These are phyloP conservation scores for Catostylus mosaicus DNA, from an alignment of 30 jellyfish, hydroid and myxozoan genomes.

Conservation along the genomic window DNA sequence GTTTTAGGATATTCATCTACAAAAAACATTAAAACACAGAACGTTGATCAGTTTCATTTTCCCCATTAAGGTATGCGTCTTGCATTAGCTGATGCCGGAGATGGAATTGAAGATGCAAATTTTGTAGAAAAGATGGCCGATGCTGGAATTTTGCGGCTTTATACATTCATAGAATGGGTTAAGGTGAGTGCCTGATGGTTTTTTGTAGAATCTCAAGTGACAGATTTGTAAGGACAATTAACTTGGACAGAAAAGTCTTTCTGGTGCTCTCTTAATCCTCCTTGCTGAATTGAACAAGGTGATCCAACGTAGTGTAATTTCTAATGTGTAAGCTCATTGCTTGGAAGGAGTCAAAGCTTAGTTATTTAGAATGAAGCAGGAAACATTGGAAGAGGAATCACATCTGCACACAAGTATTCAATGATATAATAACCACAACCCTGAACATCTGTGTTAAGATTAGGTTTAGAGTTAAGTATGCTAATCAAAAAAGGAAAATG, in stretches of 20 bases:
- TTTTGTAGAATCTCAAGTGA: neutral
- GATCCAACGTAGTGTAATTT: no score
- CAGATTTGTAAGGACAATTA: neutral
- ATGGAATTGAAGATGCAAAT: conserved; percentile 98
- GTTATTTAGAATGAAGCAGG: neutral
- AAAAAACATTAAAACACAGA: neutral
- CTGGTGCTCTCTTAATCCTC: neutral
- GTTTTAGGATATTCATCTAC: no score
- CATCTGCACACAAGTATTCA: neutral
- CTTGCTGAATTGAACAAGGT: neutral
- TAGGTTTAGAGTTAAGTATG: neutral
- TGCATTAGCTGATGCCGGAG: conserved; percentile 99
- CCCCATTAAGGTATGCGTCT: conserved; percentile 87
- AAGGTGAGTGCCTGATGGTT: conserved; percentile 47
- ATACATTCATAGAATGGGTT: conserved; percentile 93
- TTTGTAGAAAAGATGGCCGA: conserved; percentile 99
- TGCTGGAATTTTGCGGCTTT: conserved; percentile 87
- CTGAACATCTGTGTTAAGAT: neutral
- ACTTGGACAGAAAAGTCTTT: neutral
- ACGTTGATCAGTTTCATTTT: neutral
- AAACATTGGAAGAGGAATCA: no score
- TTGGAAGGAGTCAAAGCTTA: no score
- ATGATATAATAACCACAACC: neutral
- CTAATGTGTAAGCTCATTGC: no score
- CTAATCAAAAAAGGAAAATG: neutral